phyloP scores from a whole-genome alignment of 2,888 invertebrate genomes.

The Fissipunctia ypsillon region DNA sequence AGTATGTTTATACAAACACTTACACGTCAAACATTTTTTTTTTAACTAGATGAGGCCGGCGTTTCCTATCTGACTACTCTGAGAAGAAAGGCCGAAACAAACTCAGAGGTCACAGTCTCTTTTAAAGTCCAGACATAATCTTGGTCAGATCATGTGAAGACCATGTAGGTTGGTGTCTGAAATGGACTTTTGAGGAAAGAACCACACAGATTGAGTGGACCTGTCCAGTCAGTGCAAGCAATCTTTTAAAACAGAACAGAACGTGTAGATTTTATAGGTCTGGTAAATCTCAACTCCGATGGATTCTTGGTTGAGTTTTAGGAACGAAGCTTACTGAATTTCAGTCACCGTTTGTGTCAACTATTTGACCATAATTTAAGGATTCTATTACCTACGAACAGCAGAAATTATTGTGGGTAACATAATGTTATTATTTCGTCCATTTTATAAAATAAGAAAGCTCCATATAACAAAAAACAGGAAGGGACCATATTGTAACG shows the following conservation, averaged over 20 bases:
- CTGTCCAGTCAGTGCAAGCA: too few relatives aligned
- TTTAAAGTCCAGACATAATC: too few relatives aligned
- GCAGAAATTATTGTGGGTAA: not conserved
- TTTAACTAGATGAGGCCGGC: too few relatives aligned
- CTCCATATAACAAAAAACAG: constrained; percentile 47
- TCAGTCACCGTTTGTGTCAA: not conserved
- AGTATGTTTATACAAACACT: too few relatives aligned
- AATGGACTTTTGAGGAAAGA: too few relatives aligned
- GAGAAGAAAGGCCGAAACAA: too few relatives aligned
- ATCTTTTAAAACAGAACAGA: constrained; percentile 2
- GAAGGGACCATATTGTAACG: constrained; percentile 24
- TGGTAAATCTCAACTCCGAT: not conserved
- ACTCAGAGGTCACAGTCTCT: too few relatives aligned
- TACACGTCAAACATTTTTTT: too few relatives aligned
- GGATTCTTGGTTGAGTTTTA: not conserved
- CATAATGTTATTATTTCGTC: not conserved
- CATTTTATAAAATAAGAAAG: constrained; percentile 45
- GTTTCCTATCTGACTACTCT: too few relatives aligned
- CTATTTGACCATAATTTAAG: not conserved
- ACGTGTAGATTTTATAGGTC: not conserved
- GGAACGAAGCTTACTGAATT: not conserved
- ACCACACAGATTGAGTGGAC: too few relatives aligned
- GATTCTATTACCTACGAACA: not conserved
- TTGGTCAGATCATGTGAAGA: too few relatives aligned
- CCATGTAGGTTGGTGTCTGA: too few relatives aligned